A percentile compares a stretch with the other conserved stretches of the same genome.
Conservation (phyloP, 2,113 vertebrate species). For the Holacanthus passer region DNA sequence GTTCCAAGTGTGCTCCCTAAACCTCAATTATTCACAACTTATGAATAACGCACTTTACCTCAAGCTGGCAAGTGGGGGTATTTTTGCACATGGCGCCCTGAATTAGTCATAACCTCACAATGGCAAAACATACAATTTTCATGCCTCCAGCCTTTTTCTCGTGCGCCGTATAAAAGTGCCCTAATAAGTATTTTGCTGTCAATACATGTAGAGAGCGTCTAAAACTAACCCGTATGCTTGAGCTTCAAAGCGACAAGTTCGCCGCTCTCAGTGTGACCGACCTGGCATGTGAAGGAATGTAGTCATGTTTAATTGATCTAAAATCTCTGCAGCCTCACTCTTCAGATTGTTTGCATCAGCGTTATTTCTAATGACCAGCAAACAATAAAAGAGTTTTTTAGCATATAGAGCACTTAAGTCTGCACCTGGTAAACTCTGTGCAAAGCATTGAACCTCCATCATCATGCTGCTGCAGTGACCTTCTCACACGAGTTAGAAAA, state of each 20-base stretch:
- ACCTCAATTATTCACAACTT: conserved; percentile 83
- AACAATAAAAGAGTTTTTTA: conserved; percentile 1
- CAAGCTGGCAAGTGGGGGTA: conserved; percentile 74
- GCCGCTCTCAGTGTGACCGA: conserved; percentile 18
- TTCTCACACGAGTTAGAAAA: not conserved
- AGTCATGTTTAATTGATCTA: conserved; percentile 68
- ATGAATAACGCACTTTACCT: conserved; percentile 82
- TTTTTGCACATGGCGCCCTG: conserved; percentile 75
- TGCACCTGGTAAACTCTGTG: not conserved
- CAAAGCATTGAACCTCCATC: not conserved
- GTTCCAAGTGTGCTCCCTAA: conserved; percentile 65
- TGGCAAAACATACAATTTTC: conserved; percentile 79
- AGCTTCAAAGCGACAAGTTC: not conserved
- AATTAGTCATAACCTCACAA: conserved; percentile 80
- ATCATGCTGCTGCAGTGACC: not conserved
- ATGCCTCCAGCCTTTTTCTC: conserved; percentile 51
- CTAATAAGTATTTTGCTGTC: conserved; percentile 58
- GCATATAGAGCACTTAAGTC: not conserved
- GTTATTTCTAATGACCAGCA: conserved; percentile 37
- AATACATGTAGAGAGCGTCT: conserved; percentile 40
- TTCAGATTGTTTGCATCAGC: conserved; percentile 21
- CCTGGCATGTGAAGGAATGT: conserved; percentile 48
- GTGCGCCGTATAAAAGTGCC: conserved; percentile 34
- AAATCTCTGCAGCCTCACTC: conserved; percentile 54
- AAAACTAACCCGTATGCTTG: conserved; percentile 8